These are phyloP conservation scores for Brachionus plicatilis DNA, from an alignment of 1,140 invertebrate species.

Conservation along the genomic window DNA sequence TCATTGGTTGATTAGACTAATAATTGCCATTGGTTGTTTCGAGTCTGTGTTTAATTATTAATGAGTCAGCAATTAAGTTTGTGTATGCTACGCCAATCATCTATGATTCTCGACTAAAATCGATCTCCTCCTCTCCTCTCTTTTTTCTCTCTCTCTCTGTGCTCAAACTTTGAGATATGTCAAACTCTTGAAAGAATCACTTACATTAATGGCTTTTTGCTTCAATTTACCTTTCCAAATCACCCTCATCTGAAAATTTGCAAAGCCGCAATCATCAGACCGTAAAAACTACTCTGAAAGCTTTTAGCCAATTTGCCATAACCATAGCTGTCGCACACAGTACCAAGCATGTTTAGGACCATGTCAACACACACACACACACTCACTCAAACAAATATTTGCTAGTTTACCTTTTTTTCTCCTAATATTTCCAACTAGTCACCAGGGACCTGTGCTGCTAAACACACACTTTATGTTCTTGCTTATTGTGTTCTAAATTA, in stretches of 20 bases:
- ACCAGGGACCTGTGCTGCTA: neutral
- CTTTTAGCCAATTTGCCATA: neutral
- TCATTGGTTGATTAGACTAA: constrained; percentile 7
- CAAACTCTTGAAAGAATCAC: constrained; percentile 27
- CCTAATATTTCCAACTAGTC: neutral
- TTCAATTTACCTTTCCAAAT: neutral
- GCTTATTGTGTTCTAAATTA: neutral
- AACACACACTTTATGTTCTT: neutral
- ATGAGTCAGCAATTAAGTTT: neutral
- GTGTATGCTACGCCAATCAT: neutral
- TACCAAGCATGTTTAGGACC: no score
- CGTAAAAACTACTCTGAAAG: neutral
- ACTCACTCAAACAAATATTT: no score
- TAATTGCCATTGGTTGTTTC: neutral
- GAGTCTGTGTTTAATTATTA: neutral
- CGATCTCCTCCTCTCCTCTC: neutral
- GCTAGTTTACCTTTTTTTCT: neutral
- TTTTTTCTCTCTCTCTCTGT: no score
- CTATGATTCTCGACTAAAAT: neutral
- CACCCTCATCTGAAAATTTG: neutral
- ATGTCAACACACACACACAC: no score
- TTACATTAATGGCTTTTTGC: constrained; percentile 22
- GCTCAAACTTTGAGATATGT: neutral
- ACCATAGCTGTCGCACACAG: no score
- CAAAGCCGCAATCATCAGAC: neutral